These are phyloP conservation scores for Caenorhabditis zanzibari DNA, from an alignment of 2,888 invertebrate species.

Conservation along the genomic window DNA sequence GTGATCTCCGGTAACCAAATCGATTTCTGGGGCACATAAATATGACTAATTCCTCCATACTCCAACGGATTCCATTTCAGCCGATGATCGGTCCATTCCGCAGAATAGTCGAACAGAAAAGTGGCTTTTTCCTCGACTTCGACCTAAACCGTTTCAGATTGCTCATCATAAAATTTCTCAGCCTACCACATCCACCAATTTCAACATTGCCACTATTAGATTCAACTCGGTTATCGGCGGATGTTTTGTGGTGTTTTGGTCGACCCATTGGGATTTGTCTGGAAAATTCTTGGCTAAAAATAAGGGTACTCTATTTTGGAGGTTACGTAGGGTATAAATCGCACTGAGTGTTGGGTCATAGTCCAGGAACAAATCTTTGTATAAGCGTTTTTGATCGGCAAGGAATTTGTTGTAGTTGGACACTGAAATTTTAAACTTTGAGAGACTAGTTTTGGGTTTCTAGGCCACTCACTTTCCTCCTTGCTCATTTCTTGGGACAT, in stretches of 20 bases:
- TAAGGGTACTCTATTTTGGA: too few relatives aligned
- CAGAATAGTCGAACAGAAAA: conserved; percentile 50
- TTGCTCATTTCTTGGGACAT: conserved; percentile 24
- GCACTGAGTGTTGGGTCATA: conserved; percentile 50
- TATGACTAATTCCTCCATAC: conserved; percentile 59
- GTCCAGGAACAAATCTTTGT: conserved; percentile 42
- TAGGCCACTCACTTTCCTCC: conserved; percentile 15
- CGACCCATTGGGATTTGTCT: conserved; percentile 51
- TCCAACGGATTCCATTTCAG: conserved; percentile 59
- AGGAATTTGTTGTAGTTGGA: conserved; percentile 41
- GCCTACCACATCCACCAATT: conserved; percentile 53
- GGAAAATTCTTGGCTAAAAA: not conserved
- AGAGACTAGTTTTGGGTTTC: not conserved
- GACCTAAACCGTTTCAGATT: conserved; percentile 3
- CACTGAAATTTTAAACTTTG: conserved; percentile 1
- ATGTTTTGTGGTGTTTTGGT: conserved; percentile 26
- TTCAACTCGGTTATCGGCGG: conserved; percentile 40
- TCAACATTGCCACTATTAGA: conserved; percentile 45
- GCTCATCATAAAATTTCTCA: not conserved
- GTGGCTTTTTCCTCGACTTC: conserved; percentile 56
- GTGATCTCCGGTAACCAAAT: conserved; percentile 55
- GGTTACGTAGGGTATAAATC: conserved; percentile 44
- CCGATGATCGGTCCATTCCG: conserved; percentile 45
- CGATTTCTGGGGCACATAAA: conserved; percentile 51
- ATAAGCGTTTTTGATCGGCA: conserved; percentile 41